phyloP scores from a whole-genome alignment of 2,888 invertebrate species.

The Ariolimax columbianus region DNA sequence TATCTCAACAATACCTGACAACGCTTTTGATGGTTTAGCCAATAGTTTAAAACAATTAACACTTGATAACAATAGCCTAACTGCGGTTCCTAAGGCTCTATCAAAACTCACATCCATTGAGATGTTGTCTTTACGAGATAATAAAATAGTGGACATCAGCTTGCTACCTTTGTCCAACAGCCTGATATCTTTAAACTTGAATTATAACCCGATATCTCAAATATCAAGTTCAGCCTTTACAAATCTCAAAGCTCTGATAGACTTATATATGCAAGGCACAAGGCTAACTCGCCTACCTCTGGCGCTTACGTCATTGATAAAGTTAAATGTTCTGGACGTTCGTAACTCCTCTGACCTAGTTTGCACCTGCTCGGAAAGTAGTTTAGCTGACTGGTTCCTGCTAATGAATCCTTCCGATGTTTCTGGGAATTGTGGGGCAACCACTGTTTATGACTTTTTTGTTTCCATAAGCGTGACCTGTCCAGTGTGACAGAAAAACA shows the following conservation, averaged over 20 bases:
- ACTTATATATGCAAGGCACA: neutral
- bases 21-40: neutral
- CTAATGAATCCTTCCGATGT: neutral
- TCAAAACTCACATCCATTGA: neutral
- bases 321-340: neutral
- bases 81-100: neutral
- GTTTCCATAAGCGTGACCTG: neutral
- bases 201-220: constrained; percentile 10
- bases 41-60: neutral
- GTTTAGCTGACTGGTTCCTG: neutral
- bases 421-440: constrained; percentile 7
- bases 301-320: neutral
- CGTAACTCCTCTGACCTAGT: neutral
- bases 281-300: neutral
- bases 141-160: neutral
- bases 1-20: neutral
- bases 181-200: neutral
- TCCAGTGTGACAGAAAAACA: no score
- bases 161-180: neutral
- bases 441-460: neutral
- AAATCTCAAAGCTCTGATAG: neutral
- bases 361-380: constrained; percentile 13
- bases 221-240: neutral
- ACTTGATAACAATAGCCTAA: neutral
- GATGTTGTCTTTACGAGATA: neutral